These are phyloP conservation scores for Orthosia incerta DNA, from an alignment of 2,888 invertebrate genomes.

Conservation along the genomic window DNA sequence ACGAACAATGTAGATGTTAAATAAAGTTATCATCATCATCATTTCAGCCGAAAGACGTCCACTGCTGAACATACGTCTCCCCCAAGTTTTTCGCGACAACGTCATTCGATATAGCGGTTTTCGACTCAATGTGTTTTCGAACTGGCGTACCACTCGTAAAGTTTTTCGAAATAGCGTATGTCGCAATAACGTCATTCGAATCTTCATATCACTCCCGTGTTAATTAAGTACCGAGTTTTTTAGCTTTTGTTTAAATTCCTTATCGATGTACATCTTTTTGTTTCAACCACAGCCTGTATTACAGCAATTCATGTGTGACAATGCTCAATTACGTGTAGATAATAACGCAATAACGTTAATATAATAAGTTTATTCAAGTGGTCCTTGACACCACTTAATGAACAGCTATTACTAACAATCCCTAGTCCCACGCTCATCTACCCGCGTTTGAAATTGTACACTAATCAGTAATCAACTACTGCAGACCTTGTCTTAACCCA, in stretches of 20 bases:
- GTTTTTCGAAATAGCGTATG: no score
- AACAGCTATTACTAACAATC: constrained; percentile 78
- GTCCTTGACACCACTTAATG: constrained; percentile 82
- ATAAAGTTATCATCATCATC: no score
- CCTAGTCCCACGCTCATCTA: constrained; percentile 81
- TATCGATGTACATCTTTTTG: constrained; percentile 32
- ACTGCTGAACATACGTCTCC: no score
- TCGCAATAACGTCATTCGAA: no score
- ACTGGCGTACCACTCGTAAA: no score
- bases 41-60: no score
- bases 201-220: no score
- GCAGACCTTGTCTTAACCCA: constrained; percentile 70
- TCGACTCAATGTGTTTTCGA: no score
- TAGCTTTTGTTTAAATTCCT: constrained; percentile 13
- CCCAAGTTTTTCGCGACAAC: no score
- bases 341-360: constrained; percentile 59
- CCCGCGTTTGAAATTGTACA: constrained; percentile 74
- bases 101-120: no score
- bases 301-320: constrained; percentile 50
- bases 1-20: no score
- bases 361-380: constrained; percentile 58
- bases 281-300: constrained; percentile 13
- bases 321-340: constrained; percentile 61
- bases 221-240: constrained; percentile 1
- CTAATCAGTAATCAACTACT: constrained; percentile 72